Evolutionary conservation across 2,113 vertebrate species (phyloP), one percentile per base, ranked within the genome.

Genomic region (Bagarius yarrelli): DNA sequence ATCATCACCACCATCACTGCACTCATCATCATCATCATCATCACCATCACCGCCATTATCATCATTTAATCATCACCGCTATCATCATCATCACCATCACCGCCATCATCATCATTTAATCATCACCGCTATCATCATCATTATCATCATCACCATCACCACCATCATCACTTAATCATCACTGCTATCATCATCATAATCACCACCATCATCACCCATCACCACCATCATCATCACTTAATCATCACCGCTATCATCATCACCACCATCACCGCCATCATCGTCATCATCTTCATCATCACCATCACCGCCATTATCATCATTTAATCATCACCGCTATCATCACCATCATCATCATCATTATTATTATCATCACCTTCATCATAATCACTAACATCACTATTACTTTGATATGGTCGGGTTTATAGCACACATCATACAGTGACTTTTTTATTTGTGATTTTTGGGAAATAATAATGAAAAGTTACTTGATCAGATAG

Each of bases 401-500:
- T n/a, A n/a, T n/a, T n/a, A n/a, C n/a, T n/a, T n/a, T n/a, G n/a
- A n/a, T n/a, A n/a, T n/a, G n/a, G n/a, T n/a, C n/a, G n/a, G n/a
- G n/a, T n/a, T n/a, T n/a, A n/a, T n/a, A n/a, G n/a, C n/a, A n/a
- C n/a, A 2, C 57, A 59, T n/a, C 57, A 59, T 8, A n/a, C n/a
- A n/a, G n/a, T n/a, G n/a, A n/a, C n/a, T n/a, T n/a, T n/a, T n/a
- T n/a, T n/a, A n/a, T n/a, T n/a, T n/a, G n/a, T n/a, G n/a, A 40
- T 8, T 12, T 36, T 32, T 36, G 21, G 12, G 8, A 15, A 4
- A 40, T 40, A 27, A 40, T 34, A 55, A 56, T 44, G 8, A 56
- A 66, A 95, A 14, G 96, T 99, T 92, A 99, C 97, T 87, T 97
- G 96, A 81, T 98, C 97, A 1, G 95, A 95, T 50, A 98, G 92